Evolutionary conservation across 2,888 invertebrate species (phyloP).

Genomic region (Pheosia tremula): DNA sequence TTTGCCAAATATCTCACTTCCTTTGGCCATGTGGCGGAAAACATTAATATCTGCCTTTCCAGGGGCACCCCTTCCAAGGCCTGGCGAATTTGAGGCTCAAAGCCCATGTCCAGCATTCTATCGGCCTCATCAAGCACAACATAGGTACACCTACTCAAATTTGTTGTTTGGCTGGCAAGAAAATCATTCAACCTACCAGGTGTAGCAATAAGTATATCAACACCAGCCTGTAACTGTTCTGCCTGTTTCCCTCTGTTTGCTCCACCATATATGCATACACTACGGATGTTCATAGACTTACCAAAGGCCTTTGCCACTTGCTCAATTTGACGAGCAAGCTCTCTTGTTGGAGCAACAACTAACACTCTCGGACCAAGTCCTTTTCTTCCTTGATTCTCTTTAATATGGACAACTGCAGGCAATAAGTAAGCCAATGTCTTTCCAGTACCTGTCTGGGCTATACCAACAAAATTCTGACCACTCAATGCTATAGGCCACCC

Average conservation of each 20-base stretch:
- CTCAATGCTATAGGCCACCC: slow-evolving; percentile 93
- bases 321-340: slow-evolving; percentile 91
- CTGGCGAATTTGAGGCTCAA: slow-evolving; percentile 97
- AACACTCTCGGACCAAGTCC: slow-evolving; percentile 93
- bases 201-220: slow-evolving; percentile 94
- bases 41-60: slow-evolving; percentile 98
- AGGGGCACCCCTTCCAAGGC: slow-evolving; percentile 95
- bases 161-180: slow-evolving; percentile 88
- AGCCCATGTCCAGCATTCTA: slow-evolving; percentile 98
- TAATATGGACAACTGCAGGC: slow-evolving; percentile 93
- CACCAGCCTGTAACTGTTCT: slow-evolving; percentile 87
- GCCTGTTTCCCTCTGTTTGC: slow-evolving; percentile 89
- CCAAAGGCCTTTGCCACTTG: slow-evolving; percentile 92
- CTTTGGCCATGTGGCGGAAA: slow-evolving; percentile 99
- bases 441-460: slow-evolving; percentile 93
- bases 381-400: slow-evolving; percentile 87
- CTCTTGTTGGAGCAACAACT: slow-evolving; percentile 91
- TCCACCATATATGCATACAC: slow-evolving; percentile 95
- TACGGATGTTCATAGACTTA: slow-evolving; percentile 87
- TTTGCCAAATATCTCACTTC: slow-evolving; percentile 95
- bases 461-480: slow-evolving; percentile 92
- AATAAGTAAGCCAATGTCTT: slow-evolving; percentile 91
- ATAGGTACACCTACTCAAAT: slow-evolving; percentile 90
- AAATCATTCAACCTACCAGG: slow-evolving; percentile 95
- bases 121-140: slow-evolving; percentile 96